Evolutionary conservation across 1,140 invertebrate species (phyloP).

Genomic region (Neodiprion pinetum): DNA sequence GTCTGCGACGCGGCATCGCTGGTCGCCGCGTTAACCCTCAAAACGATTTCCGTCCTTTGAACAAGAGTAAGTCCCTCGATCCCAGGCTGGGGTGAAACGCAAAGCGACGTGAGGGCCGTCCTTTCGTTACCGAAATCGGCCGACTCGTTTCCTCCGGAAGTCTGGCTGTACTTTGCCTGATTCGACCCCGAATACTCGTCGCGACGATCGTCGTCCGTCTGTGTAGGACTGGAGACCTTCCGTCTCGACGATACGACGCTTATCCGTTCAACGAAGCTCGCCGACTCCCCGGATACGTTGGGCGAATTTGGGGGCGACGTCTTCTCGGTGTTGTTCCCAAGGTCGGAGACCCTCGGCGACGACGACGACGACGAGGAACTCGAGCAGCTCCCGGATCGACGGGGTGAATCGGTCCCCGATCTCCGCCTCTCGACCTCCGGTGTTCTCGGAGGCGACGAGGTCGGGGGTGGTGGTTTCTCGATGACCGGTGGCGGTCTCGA

Average conservation of each 20-base stretch:
- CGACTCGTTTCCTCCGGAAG: slow-evolving; percentile 36
- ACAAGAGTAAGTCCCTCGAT: slow-evolving; percentile 65
- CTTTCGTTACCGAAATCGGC: slow-evolving; percentile 35
- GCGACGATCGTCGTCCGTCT: slow-evolving; percentile 46
- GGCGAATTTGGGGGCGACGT: neutral
- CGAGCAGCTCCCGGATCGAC: slow-evolving; percentile 49
- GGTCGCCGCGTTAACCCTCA: slow-evolving; percentile 67
- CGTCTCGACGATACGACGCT: slow-evolving; percentile 20
- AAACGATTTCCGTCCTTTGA: slow-evolving; percentile 68
- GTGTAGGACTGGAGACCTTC: slow-evolving; percentile 55
- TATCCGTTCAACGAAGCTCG: slow-evolving; percentile 8
- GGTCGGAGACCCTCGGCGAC: slow-evolving; percentile 24
- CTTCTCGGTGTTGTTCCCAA: slow-evolving; percentile 27
- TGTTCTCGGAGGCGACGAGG: slow-evolving; percentile 40
- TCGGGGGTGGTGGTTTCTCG: slow-evolving; percentile 38
- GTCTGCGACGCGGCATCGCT: slow-evolving; percentile 71
- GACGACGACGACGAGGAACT: slow-evolving; percentile 46
- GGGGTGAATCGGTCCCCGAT: slow-evolving; percentile 35
- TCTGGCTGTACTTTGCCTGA: slow-evolving; percentile 6
- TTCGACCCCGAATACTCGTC: neutral
- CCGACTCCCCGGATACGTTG: neutral
- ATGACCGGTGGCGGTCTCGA: slow-evolving; percentile 18
- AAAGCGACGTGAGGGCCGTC: slow-evolving; percentile 37
- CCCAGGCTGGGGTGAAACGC: slow-evolving; percentile 54
- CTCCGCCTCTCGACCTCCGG: slow-evolving; percentile 29